Percentiles rank a stretch among this genome's conserved stretches.
Conservation (phyloP, 2,797 vertebrate genomes). For the Pseudocheirus occidentalis region DNA sequence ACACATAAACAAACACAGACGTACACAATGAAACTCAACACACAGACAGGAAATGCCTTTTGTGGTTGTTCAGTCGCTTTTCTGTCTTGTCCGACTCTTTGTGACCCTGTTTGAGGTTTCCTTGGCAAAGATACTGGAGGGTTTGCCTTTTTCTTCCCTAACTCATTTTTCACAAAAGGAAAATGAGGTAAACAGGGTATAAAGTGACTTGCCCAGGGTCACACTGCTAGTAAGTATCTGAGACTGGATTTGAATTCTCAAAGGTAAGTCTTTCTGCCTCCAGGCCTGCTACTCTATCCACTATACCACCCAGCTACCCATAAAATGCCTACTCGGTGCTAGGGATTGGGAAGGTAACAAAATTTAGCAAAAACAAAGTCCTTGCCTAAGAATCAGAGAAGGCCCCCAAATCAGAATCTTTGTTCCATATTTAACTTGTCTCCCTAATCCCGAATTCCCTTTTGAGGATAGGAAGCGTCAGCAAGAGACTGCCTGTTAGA, state of each 20-base stretch:
- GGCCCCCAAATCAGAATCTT: background rate
- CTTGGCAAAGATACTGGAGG: background rate
- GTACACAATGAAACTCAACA: background rate
- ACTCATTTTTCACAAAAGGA: background rate
- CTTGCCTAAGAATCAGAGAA: constrained; percentile 2
- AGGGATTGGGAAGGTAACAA: background rate
- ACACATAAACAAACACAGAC: background rate
- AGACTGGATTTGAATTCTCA: background rate
- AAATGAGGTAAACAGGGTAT: background rate
- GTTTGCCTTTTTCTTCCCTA: background rate
- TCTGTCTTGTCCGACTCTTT: background rate
- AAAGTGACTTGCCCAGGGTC: background rate
- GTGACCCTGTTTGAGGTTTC: background rate
- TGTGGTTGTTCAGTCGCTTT: background rate
- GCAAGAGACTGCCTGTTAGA: background rate
- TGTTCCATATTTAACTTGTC: constrained; percentile 36
- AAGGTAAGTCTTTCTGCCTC: background rate
- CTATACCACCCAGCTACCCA: background rate
- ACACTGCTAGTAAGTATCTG: background rate
- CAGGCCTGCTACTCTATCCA: background rate
- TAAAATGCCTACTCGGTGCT: background rate
- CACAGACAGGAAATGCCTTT: background rate
- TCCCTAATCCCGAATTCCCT: background rate
- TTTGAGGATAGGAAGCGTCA: background rate
- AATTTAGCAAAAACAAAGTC: background rate